These are phyloP conservation scores for Hylomyscus alleni DNA, from an alignment of 2,797 vertebrate species.

Conservation along the genomic window DNA sequence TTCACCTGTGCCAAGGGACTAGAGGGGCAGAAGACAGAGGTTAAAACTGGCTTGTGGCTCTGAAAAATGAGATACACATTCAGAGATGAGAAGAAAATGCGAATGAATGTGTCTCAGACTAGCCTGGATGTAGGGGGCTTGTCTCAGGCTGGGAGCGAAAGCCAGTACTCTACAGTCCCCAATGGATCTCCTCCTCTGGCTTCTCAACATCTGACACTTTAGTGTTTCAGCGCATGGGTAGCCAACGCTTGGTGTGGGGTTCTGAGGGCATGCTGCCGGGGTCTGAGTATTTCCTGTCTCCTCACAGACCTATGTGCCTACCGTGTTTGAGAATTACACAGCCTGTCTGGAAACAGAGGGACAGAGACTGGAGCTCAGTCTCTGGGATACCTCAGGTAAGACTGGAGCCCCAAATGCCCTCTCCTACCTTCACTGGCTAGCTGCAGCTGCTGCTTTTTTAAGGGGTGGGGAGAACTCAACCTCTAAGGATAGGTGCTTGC, in stretches of 20 bases:
- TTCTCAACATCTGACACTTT: neutral
- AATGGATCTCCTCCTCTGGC: neutral
- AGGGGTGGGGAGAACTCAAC: neutral
- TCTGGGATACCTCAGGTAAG: constrained; percentile 98
- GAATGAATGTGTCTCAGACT: neutral
- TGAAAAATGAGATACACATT: constrained; percentile 24
- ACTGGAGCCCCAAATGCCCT: neutral
- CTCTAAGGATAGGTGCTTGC: neutral
- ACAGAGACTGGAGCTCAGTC: constrained; percentile 96
- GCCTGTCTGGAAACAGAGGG: constrained; percentile 96
- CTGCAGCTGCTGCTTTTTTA: neutral
- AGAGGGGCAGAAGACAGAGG: neutral
- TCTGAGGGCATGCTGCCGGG: neutral
- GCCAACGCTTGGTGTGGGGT: neutral
- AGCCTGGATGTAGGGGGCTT: constrained; percentile 8
- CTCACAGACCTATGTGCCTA: constrained; percentile 95
- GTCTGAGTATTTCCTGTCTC: constrained; percentile 68
- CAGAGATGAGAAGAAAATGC: neutral
- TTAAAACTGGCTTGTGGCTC: neutral
- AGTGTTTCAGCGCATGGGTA: constrained; percentile 48
- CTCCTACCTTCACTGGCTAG: neutral
- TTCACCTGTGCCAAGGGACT: neutral
- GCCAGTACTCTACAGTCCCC: neutral
- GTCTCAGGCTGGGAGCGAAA: neutral
- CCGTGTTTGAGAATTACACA: constrained; percentile 99